These are phyloP conservation scores for Hylia prasina DNA, from an alignment of 2,113 vertebrate genomes.

Conservation along the genomic window DNA sequence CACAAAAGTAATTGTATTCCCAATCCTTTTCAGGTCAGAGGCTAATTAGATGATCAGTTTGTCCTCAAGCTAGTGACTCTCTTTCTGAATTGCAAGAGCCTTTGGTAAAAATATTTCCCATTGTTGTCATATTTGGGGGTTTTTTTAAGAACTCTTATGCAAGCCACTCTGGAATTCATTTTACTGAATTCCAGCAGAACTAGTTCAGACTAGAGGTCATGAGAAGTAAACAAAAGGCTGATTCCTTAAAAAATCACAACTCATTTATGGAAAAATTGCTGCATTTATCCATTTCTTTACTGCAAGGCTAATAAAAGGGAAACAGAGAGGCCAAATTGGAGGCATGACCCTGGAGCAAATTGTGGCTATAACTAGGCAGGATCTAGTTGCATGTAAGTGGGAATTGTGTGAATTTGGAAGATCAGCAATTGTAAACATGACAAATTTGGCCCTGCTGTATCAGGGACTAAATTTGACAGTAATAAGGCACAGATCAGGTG, in stretches of 20 bases:
- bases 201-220: background rate
- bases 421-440: background rate
- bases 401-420: background rate
- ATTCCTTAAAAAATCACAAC: background rate
- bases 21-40: background rate
- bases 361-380: background rate
- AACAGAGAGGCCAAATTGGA: background rate
- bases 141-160: background rate
- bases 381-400: background rate
- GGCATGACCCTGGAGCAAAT: background rate
- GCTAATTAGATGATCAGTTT: background rate
- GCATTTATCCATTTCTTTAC: background rate
- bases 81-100: background rate
- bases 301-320: background rate
- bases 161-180: background rate
- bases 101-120: slow-evolving; percentile 3
- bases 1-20: background rate
- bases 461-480: background rate
- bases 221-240: background rate
- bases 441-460: background rate
- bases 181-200: background rate
- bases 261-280: background rate
- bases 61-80: background rate
- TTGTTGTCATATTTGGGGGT: background rate
- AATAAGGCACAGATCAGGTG: background rate